Conservation (phyloP, 2,113 vertebrate genomes). For the Emydura subglobosa region DNA sequence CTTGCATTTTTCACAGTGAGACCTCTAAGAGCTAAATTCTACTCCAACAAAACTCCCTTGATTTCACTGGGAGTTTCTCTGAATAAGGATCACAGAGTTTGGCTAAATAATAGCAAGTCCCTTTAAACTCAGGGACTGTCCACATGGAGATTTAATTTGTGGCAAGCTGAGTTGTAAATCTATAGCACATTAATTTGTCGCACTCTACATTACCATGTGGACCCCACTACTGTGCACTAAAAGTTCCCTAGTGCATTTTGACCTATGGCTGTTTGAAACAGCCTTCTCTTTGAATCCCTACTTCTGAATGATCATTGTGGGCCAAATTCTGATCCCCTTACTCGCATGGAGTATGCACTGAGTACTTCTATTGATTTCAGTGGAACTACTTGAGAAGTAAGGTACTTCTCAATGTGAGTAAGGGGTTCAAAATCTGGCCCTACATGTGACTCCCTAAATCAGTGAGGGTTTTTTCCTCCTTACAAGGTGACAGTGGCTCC, state of each 20-base stretch:
- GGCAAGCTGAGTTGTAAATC: no score
- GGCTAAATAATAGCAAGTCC: not conserved
- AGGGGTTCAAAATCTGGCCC: not conserved
- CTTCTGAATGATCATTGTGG: not conserved
- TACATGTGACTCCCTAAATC: not conserved
- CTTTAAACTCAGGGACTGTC: not conserved
- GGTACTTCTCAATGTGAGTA: not conserved
- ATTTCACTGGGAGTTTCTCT: not conserved
- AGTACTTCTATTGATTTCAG: not conserved
- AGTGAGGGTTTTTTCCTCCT: not conserved
- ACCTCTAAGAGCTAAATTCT: not conserved
- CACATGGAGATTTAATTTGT: fast-evolving
- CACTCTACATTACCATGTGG: no score
- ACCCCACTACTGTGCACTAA: no score
- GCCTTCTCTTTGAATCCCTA: not conserved
- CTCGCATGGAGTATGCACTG: not conserved
- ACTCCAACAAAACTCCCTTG: not conserved
- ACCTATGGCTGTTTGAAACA: not conserved
- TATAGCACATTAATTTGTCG: no score
- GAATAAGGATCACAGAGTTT: not conserved
- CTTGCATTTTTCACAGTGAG: not conserved
- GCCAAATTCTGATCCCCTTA: not conserved
- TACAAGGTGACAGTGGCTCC: not conserved
- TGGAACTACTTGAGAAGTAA: not conserved
- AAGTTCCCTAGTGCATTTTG: no score